Percentiles rank a stretch among this genome's conserved stretches.
Evolutionary conservation across 2,888 invertebrate species (phyloP).

Genomic region (Platynereis dumerilii): DNA sequence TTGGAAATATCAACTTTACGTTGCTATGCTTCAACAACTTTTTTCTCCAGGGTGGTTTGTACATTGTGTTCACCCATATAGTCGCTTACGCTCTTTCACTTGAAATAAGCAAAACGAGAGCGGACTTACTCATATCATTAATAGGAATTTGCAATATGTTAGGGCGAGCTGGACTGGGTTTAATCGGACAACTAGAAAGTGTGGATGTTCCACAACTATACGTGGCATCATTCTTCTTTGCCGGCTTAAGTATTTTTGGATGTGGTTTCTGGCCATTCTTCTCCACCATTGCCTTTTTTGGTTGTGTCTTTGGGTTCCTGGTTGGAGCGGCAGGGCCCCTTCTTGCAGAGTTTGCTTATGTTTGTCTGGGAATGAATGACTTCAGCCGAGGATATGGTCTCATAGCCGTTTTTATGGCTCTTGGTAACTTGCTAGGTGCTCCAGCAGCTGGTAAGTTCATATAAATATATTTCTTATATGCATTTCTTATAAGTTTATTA

Average conservation of each 20-base stretch:
- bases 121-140: constrained; percentile 40
- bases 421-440: constrained; percentile 43
- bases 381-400: constrained; percentile 44
- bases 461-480: no score
- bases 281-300: constrained; percentile 31
- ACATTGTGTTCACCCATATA: constrained; percentile 44
- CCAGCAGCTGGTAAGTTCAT: constrained; percentile 41
- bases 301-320: constrained; percentile 40
- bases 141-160: constrained; percentile 42
- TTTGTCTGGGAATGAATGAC: constrained; percentile 39
- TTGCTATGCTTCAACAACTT: constrained; percentile 39
- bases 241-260: constrained; percentile 37
- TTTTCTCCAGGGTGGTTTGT: constrained; percentile 43
- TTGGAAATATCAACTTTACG: no score
- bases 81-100: constrained; percentile 36
- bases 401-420: constrained; percentile 40
- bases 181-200: constrained; percentile 33
- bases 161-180: constrained; percentile 40
- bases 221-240: constrained; percentile 33
- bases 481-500: no score
- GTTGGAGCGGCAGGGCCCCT: constrained; percentile 43
- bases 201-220: constrained; percentile 12
- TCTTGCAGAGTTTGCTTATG: constrained; percentile 37
- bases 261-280: constrained; percentile 34
- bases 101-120: constrained; percentile 35